Evolutionary conservation across 2,888 invertebrate genomes (phyloP).

Genomic region (Limnephilus rhombicus): DNA sequence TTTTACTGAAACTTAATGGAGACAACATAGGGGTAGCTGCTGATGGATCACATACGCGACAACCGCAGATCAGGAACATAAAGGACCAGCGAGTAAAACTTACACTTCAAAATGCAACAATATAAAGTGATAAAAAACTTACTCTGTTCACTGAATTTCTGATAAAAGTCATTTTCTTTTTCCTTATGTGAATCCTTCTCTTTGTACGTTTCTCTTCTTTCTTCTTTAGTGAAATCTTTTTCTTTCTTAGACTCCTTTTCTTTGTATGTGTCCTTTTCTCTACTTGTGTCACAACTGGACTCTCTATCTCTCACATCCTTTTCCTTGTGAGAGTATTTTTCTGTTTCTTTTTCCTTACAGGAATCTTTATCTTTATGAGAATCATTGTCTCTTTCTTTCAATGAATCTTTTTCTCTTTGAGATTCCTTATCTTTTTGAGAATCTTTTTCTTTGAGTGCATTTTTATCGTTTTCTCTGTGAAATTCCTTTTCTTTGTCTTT

Average conservation of each 20-base stretch:
- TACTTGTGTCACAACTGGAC: slow-evolving; percentile 71
- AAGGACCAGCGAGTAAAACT: not conserved
- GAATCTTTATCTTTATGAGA: slow-evolving; percentile 64
- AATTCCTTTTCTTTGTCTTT: slow-evolving; percentile 70
- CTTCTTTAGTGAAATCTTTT: slow-evolving; percentile 69
- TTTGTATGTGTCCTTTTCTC: slow-evolving; percentile 67
- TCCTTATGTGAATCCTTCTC: slow-evolving; percentile 29
- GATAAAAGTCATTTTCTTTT: slow-evolving; percentile 50
- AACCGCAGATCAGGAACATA: too few species aligned
- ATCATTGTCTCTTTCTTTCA: slow-evolving; percentile 36
- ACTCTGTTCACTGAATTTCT: slow-evolving; percentile 68
- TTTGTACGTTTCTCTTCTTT: slow-evolving; percentile 70
- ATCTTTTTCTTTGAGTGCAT: slow-evolving; percentile 67
- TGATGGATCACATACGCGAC: too few species aligned
- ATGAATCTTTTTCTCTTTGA: slow-evolving; percentile 50
- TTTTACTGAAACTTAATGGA: too few species aligned
- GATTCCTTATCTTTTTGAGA: slow-evolving; percentile 63
- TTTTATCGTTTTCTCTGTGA: slow-evolving; percentile 55
- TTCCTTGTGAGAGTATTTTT: slow-evolving; percentile 47
- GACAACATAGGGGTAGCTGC: too few species aligned
- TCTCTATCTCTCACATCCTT: slow-evolving; percentile 68
- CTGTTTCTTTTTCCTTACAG: slow-evolving; percentile 49
- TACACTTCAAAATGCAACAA: slow-evolving; percentile 12
- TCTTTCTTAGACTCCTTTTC: slow-evolving; percentile 70
- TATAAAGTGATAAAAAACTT: slow-evolving; percentile 67